Conservation (phyloP, 2,888 invertebrate genomes). For the Zygothrica quintamaculata region DNA sequence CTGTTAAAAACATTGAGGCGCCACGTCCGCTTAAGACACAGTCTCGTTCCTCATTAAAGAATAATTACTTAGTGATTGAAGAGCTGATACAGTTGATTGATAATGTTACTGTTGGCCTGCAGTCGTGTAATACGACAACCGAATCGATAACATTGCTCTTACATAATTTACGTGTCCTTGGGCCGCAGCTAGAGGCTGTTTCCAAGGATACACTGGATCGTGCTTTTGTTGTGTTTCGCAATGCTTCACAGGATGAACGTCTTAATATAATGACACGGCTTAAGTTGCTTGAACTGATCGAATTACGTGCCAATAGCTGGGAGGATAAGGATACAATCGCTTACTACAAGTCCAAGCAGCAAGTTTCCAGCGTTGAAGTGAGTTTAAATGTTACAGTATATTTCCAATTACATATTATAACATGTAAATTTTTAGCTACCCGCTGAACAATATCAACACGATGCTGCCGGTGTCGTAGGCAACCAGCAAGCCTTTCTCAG, state of each 20-base stretch:
- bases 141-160: slow-evolving; percentile 91
- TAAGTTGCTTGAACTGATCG: slow-evolving; percentile 95
- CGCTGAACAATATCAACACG: slow-evolving; percentile 70
- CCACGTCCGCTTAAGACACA: slow-evolving; percentile 89
- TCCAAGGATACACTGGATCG: slow-evolving; percentile 94
- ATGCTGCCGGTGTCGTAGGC: slow-evolving; percentile 50
- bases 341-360: slow-evolving; percentile 90
- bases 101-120: slow-evolving; percentile 91
- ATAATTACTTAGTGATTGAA: slow-evolving; percentile 87
- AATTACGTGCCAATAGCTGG: slow-evolving; percentile 96
- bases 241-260: slow-evolving; percentile 94
- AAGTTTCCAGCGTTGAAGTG: slow-evolving; percentile 87
- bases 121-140: slow-evolving; percentile 89
- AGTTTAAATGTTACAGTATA: no score
- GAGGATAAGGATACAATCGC: slow-evolving; percentile 93
- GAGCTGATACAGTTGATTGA: slow-evolving; percentile 93
- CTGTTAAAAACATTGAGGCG: slow-evolving; percentile 90
- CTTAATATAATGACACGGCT: slow-evolving; percentile 94
- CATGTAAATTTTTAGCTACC: slow-evolving; percentile 59
- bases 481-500: slow-evolving; percentile 84
- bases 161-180: slow-evolving; percentile 91
- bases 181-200: slow-evolving; percentile 91
- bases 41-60: slow-evolving; percentile 85
- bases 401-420: background rate
- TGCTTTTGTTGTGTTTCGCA: slow-evolving; percentile 93